Evolutionary conservation across 2,113 vertebrate genomes (phyloP).

Genomic region (Acrocephalus arundinaceus): DNA sequence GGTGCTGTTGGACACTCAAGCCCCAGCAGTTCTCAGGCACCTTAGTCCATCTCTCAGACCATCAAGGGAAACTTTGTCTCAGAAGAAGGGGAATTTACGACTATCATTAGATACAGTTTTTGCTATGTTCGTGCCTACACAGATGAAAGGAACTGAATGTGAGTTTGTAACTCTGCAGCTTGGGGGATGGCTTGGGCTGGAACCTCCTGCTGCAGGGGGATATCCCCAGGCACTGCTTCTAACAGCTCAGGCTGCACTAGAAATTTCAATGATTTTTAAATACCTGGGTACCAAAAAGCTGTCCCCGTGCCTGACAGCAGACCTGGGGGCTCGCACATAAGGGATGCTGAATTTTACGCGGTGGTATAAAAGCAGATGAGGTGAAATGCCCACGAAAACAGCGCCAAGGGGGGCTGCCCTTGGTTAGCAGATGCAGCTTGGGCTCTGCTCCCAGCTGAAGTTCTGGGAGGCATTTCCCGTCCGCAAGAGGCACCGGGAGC

Average conservation of each 20-base stretch:
- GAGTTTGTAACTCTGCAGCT: not conserved
- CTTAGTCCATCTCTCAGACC: not conserved
- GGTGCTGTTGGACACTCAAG: not conserved
- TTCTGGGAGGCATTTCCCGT: rapidly evolving
- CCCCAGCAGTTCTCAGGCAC: not conserved
- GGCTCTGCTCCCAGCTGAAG: not conserved
- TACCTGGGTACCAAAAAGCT: not conserved
- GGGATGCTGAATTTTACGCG: rapidly evolving
- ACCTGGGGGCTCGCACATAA: not conserved
- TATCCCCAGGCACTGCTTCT: not conserved
- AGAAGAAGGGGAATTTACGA: not conserved
- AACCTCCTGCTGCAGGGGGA: not conserved
- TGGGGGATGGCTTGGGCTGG: not conserved
- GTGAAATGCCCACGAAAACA: rapidly evolving
- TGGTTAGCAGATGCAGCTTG: rapidly evolving
- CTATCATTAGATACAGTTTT: not conserved
- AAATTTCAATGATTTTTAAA: not conserved
- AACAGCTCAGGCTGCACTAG: not conserved
- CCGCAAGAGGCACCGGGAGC: rapidly evolving
- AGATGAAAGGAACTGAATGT: not conserved
- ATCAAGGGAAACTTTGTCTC: not conserved
- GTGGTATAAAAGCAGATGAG: rapidly evolving
- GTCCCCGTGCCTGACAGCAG: rapidly evolving
- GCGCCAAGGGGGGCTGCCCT: rapidly evolving
- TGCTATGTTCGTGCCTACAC: rapidly evolving